A percentile compares a stretch with the other conserved stretches of the same genome.
Conservation (phyloP, 1,140 invertebrate genomes). For the Micrasema longulum region DNA sequence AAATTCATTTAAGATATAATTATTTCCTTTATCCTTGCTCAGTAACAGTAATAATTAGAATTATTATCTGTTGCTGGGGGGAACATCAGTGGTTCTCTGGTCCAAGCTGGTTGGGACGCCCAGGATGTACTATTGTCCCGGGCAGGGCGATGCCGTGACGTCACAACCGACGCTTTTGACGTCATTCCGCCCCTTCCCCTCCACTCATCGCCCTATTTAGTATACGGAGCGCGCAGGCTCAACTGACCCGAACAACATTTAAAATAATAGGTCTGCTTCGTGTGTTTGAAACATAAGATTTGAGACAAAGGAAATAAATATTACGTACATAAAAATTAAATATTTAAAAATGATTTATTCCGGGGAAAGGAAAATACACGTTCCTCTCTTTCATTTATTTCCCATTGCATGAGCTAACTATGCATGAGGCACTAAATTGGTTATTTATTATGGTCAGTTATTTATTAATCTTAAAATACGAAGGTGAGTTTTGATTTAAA, state of each 20-base stretch:
- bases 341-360: too few relatives aligned
- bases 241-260: constrained; percentile 36
- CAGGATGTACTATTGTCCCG: constrained; percentile 17
- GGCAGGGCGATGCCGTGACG: constrained; percentile 22
- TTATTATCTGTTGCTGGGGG: background rate
- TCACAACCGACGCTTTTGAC: constrained; percentile 43
- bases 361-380: too few relatives aligned
- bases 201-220: constrained; percentile 2
- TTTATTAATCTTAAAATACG: too few relatives aligned
- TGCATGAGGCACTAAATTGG: too few relatives aligned
- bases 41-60: background rate
- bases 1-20: too few relatives aligned
- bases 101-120: constrained; percentile 8
- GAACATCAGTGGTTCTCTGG: background rate
- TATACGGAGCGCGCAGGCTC: constrained; percentile 28
- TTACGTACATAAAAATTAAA: too few relatives aligned
- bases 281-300: background rate
- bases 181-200: constrained; percentile 13
- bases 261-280: constrained; percentile 31
- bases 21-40: too few relatives aligned
- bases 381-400: too few relatives aligned
- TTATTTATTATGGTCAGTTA: too few relatives aligned
- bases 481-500: too few relatives aligned
- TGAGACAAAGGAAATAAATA: too few relatives aligned
- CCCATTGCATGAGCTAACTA: too few relatives aligned